Evolutionary conservation across 2,113 vertebrate genomes (phyloP).

Genomic region (Oryzias woworae): DNA sequence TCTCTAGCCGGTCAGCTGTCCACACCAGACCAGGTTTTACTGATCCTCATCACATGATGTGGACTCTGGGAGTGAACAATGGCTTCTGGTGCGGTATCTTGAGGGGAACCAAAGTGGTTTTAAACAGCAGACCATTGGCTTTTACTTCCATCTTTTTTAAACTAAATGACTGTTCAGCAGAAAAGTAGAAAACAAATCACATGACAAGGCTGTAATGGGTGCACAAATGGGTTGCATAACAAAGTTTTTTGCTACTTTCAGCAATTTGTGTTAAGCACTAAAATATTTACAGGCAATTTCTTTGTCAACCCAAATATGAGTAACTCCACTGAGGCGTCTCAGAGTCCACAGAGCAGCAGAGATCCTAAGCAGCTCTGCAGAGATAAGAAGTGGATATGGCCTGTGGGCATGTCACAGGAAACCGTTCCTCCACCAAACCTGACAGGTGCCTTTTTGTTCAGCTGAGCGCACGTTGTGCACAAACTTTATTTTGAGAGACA

Average conservation of each 20-base stretch:
- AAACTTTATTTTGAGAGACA: slow-evolving; percentile 68
- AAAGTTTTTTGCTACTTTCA: slow-evolving; percentile 10
- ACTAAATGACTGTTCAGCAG: slow-evolving; percentile 50
- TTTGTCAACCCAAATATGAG: slow-evolving; percentile 33
- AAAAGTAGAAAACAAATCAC: slow-evolving; percentile 13
- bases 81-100: slow-evolving; percentile 14
- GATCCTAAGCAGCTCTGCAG: slow-evolving; percentile 56
- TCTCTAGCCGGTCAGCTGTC: slow-evolving; percentile 42
- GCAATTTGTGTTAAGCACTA: slow-evolving; percentile 25
- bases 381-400: slow-evolving; percentile 57
- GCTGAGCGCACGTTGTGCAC: slow-evolving; percentile 54
- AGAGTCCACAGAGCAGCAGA: slow-evolving; percentile 43
- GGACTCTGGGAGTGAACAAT: slow-evolving; percentile 25
- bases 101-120: slow-evolving; percentile 19
- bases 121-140: slow-evolving; percentile 13
- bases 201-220: not conserved
- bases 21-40: slow-evolving; percentile 41
- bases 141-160: slow-evolving; percentile 15
- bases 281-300: slow-evolving; percentile 31
- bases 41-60: slow-evolving; percentile 68
- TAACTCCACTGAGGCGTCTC: slow-evolving; percentile 54
- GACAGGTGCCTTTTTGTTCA: slow-evolving; percentile 72
- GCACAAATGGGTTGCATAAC: not conserved
- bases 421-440: slow-evolving; percentile 45
- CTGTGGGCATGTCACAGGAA: slow-evolving; percentile 62